phyloP scores from a whole-genome alignment of 2,797 vertebrate genomes.

The Psittacula derbiana region DNA sequence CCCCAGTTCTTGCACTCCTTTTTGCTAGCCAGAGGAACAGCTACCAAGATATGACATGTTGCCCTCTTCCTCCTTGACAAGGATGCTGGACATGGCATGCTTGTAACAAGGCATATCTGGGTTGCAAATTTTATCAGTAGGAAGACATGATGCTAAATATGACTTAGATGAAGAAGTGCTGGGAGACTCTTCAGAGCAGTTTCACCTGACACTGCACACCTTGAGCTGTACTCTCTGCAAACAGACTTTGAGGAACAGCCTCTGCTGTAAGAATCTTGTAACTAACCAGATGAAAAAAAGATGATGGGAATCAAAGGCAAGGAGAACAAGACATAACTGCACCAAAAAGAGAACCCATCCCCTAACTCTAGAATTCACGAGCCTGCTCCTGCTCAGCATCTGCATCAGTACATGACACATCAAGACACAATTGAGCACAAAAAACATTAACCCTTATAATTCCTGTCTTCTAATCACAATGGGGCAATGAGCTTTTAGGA shows the following conservation, averaged over 20 bases:
- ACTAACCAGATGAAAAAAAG: not conserved
- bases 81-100: not conserved
- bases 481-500: fast-evolving
- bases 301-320: not conserved
- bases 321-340: not conserved
- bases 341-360: not conserved
- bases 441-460: not conserved
- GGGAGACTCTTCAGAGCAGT: not conserved
- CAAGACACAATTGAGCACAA: not conserved
- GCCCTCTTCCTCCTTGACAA: not conserved
- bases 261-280: not conserved
- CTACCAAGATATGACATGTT: fast-evolving
- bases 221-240: not conserved
- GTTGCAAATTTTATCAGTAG: not conserved
- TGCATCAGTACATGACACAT: fast-evolving
- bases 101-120: not conserved
- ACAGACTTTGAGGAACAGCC: not conserved
- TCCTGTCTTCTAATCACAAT: not conserved
- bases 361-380: not conserved
- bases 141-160: not conserved
- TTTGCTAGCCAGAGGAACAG: not conserved
- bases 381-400: not conserved
- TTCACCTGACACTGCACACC: not conserved
- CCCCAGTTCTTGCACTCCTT: not conserved
- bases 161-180: not conserved